Percentiles rank a stretch among this genome's conserved stretches.
Evolutionary conservation across 1,140 invertebrate genomes (phyloP).

Genomic region (Sminthurides bifidus): DNA sequence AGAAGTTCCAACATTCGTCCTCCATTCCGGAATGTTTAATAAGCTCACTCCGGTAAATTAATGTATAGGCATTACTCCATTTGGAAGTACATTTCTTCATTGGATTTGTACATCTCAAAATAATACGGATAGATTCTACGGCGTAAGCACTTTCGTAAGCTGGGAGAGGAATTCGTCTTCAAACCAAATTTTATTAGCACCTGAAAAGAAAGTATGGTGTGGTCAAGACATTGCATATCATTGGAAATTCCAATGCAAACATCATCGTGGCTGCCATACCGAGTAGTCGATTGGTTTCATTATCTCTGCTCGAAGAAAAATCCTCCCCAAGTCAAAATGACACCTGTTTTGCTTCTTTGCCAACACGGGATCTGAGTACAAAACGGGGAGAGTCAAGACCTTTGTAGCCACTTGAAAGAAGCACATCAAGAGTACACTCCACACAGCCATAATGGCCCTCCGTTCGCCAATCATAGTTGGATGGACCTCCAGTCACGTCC

Average conservation of each 20-base stretch:
- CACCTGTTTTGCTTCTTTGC: background rate
- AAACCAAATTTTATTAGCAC: conserved; percentile 8
- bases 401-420: background rate
- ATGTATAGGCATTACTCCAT: conserved; percentile 20
- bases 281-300: conserved; percentile 6
- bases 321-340: background rate
- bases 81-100: conserved; percentile 7
- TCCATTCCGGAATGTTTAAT: conserved; percentile 16
- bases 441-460: conserved; percentile 6
- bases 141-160: conserved; percentile 4
- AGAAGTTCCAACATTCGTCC: conserved; percentile 21
- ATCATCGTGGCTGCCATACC: background rate
- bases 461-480: too few species aligned
- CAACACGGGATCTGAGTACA: background rate
- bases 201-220: background rate
- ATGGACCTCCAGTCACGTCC: too few species aligned
- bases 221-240: background rate
- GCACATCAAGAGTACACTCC: background rate
- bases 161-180: conserved; percentile 1
- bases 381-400: conserved; percentile 5
- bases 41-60: conserved; percentile 20
- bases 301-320: conserved; percentile 1
- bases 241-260: background rate
- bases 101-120: conserved; percentile 8
- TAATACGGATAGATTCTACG: conserved; percentile 1